phyloP scores from a whole-genome alignment of 2,113 vertebrate genomes.

The Tragelaphus buxtoni region DNA sequence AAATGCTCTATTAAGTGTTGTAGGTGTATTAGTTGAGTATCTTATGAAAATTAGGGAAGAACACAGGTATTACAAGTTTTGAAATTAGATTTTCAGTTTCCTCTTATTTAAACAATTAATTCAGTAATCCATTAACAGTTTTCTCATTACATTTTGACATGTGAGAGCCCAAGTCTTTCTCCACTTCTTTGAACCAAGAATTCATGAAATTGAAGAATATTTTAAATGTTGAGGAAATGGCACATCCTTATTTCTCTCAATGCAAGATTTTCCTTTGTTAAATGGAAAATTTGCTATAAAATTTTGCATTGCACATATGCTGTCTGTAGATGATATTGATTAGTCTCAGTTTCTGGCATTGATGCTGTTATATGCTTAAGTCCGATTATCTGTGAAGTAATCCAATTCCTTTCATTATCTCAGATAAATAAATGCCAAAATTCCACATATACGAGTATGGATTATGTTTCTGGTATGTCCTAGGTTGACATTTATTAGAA shows the following conservation, averaged over 20 bases:
- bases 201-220: background rate
- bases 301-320: background rate
- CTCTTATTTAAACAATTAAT: background rate
- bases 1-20: background rate
- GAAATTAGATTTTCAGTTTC: background rate
- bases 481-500: constrained; percentile 21
- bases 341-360: background rate
- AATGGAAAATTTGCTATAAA: background rate
- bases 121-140: background rate
- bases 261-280: constrained; percentile 3
- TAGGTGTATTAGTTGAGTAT: background rate
- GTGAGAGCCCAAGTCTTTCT: background rate
- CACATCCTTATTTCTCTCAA: background rate
- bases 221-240: background rate
- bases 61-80: background rate
- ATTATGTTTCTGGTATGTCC: background rate
- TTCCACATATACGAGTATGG: background rate
- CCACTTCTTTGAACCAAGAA: background rate
- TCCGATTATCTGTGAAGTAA: background rate
- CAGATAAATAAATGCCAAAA: background rate
- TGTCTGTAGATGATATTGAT: background rate
- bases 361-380: background rate
- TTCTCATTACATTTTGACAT: background rate
- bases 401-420: background rate
- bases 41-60: background rate